Evolutionary conservation across 2,113 vertebrate genomes (phyloP), one percentile per base, ranked within the genome.

Genomic region (Melanostigma gelatinosum): DNA sequence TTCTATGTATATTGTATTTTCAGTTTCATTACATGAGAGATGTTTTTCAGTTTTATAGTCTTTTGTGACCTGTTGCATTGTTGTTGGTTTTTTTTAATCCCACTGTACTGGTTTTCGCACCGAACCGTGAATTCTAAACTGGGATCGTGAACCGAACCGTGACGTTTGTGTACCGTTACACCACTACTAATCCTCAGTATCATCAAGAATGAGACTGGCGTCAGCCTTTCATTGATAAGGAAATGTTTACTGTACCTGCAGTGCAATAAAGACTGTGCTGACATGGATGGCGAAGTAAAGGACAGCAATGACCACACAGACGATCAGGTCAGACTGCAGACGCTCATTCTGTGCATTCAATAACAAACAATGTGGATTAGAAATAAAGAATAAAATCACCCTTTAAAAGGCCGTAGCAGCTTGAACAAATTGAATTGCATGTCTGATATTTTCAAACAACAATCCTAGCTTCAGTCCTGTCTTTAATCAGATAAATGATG

Each of bases 221-320:
- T 29, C 16, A 20, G 38, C 5, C 6, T 32, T 20, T 38, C 13
- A 74, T 12, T 57, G 20, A 22, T 32, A n/a, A 71, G 32, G 38
- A 38, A 1, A 52, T 20, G 13, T 42, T 60, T 7, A 6, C 54
- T 44, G 27, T 91, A 99, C 98, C 97, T 99, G 98, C 58, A 99
- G 92, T 22, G 95, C 98, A 64, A 98, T 98, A 93, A 99, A 99
- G 80, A 98, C 97, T 0, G 98, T 99, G 95, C 98, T 99, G 90
- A 99, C 98, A 0, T 99, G 98, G 93, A 99, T 99, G 87, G 98
- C 98, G 70, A 99, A 99, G 93, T 98, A 99, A 76, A 99, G 96
- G 69, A 99, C 97, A 63, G 97, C 98, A 58, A 99, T 97, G 68
- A 99, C 94, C 50, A 98, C 82, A 80, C 98, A 99, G 44, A 99